These are phyloP conservation scores for Podabrus alpinus DNA, from an alignment of 2,888 invertebrate genomes.

Conservation along the genomic window DNA sequence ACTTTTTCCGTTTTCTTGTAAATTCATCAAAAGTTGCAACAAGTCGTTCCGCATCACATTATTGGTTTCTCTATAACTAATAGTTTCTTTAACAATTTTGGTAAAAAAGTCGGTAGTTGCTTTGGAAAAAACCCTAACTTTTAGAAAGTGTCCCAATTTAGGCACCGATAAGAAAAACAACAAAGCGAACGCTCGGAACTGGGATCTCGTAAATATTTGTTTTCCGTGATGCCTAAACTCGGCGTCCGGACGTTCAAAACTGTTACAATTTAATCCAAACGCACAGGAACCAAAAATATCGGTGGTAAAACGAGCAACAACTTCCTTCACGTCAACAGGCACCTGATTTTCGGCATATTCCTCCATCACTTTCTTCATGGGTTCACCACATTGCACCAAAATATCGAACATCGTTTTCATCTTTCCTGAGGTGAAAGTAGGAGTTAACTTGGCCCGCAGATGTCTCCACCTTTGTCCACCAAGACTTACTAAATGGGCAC, in stretches of 20 bases:
- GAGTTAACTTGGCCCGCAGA: slow-evolving; percentile 56
- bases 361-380: neutral
- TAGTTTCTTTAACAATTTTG: slow-evolving; percentile 36
- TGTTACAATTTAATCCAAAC: slow-evolving; percentile 3
- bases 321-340: neutral
- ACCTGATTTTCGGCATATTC: neutral
- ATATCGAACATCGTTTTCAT: slow-evolving; percentile 56
- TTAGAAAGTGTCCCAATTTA: slow-evolving; percentile 24
- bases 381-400: slow-evolving; percentile 45
- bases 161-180: slow-evolving; percentile 11
- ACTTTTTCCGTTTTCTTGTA: slow-evolving; percentile 26
- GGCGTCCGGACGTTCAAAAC: neutral
- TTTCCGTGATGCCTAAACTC: neutral
- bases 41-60: slow-evolving; percentile 46
- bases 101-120: slow-evolving; percentile 39
- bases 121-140: slow-evolving; percentile 32
- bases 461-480: slow-evolving; percentile 57
- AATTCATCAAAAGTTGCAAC: slow-evolving; percentile 48
- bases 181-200: neutral
- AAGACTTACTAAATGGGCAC: slow-evolving; percentile 48
- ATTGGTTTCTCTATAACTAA: slow-evolving; percentile 37
- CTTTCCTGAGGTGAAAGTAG: slow-evolving; percentile 58
- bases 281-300: slow-evolving; percentile 5
- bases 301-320: neutral
- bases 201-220: neutral